These are phyloP conservation scores for Artibeus jamaicensis DNA, from an alignment of 2,797 vertebrate species.

Conservation along the genomic window DNA sequence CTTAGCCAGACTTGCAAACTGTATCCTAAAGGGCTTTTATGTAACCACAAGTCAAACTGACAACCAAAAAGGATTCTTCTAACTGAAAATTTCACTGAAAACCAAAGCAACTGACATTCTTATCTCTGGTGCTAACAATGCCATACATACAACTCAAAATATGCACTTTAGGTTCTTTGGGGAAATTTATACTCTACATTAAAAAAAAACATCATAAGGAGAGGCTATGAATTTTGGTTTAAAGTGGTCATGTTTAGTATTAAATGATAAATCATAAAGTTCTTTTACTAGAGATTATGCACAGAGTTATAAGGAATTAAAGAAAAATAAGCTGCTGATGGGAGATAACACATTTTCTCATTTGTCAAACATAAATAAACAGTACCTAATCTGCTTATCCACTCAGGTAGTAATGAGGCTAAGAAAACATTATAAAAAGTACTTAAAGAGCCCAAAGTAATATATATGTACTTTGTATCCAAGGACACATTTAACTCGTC, in stretches of 20 bases:
- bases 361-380: background rate
- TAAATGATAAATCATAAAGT: background rate
- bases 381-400: background rate
- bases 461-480: background rate
- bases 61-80: background rate
- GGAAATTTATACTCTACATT: background rate
- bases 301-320: background rate
- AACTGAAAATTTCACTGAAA: background rate
- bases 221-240: background rate
- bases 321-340: background rate
- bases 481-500: background rate
- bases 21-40: background rate
- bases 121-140: background rate
- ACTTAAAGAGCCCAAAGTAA: background rate
- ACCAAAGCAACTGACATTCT: constrained; percentile 19
- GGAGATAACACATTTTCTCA: background rate
- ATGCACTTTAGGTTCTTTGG: background rate
- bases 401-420: background rate
- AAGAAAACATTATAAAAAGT: background rate
- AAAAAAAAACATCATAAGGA: background rate
- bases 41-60: constrained; percentile 20
- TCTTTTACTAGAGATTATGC: background rate
- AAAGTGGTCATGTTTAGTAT: background rate
- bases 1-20: background rate
- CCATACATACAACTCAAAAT: background rate